Evolutionary conservation across 2,113 vertebrate species (phyloP), one percentile per base, ranked within the genome.

Genomic region (Corythornis madagascariensis): DNA sequence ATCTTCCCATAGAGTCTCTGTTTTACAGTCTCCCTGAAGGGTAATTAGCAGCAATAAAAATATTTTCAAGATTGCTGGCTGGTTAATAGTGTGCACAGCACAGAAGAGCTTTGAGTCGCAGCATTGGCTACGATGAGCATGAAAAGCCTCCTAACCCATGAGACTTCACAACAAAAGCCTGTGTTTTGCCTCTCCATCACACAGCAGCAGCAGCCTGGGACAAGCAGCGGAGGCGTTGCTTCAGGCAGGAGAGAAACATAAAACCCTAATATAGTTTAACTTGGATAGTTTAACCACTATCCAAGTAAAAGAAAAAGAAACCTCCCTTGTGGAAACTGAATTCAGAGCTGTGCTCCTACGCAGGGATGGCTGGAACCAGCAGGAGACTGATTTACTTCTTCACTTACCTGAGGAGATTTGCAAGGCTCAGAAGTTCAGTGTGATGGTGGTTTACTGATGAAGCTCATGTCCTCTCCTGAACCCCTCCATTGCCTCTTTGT

Each of bases 41-140:
- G 65, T 75, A 75, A 95, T 96, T 95, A 95, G n/a, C 57, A 89
- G 90, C 85, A 95, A 93, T 94, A 91, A 95, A 96, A 88, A 83
- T 92, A 69, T 86, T 90, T 94, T 88, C 0, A 0, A 81, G 90
- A 88, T 81, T 92, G 57, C 53, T 81, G 45, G 40, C 79, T 92
- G 52, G 42, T 89, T 91, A 94, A 83, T 45, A 88, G 57, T 4
- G 0, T 61, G 24, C 5, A 17, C 56, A 91, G 33, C 63, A 65
- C 5, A 60, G 64, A 43, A 90, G 69, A 86, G 43, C 43, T 90
- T 63, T 86, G 76, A 93, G 48, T 59, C n/a, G 50, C 77, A 56
- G 61, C 69, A 57, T 50, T 1, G 0, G 56, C 79, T 61, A 14
- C 7, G 60, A 83, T 35, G 86, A 94, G 64, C 60, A 78, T 31